Evolutionary conservation across 35 echinoderm and acorn worm genomes (phyloP).

Genomic region (Apostichopus japonicus): DNA sequence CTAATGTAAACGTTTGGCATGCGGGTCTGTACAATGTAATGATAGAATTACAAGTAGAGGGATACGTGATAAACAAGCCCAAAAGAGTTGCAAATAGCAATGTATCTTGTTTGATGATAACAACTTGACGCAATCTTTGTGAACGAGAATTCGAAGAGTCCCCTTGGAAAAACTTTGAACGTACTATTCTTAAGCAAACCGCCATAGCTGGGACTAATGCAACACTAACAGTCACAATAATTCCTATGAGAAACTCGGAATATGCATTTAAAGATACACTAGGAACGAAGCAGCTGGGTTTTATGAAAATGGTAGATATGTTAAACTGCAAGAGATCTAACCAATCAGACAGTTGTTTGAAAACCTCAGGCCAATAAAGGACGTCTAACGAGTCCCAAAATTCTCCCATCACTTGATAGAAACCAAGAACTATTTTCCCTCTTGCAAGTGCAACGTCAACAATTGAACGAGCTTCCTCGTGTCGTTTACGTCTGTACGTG

Average conservation of each 20-base stretch:
- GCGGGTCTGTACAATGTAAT: slow-evolving; percentile 32
- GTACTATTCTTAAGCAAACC: no score
- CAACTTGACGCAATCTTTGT: neutral
- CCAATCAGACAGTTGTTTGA: neutral
- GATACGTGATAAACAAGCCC: slow-evolving; percentile 53
- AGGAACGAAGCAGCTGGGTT: slow-evolving; percentile 27
- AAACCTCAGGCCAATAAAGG: slow-evolving; percentile 10
- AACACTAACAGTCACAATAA: neutral
- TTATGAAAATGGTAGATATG: slow-evolving; percentile 11
- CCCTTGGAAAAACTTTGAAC: neutral
- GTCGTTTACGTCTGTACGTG: neutral
- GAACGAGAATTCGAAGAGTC: no score
- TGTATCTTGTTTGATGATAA: neutral
- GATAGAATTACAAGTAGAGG: slow-evolving; percentile 51
- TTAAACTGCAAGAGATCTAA: slow-evolving; percentile 8
- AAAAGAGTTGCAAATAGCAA: neutral
- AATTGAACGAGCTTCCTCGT: neutral
- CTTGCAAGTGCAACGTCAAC: slow-evolving; percentile 17
- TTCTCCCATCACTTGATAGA: slow-evolving; percentile 49
- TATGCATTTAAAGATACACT: no score
- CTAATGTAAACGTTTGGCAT: slow-evolving; percentile 40
- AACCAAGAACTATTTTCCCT: slow-evolving; percentile 47
- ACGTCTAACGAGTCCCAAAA: slow-evolving; percentile 17
- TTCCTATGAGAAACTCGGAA: no score
- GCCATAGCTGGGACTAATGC: neutral